Percentiles rank a stretch among this genome's conserved stretches.
These are phyloP conservation scores for Sialia sialis DNA, from an alignment of 2,113 vertebrate genomes.

Conservation along the genomic window DNA sequence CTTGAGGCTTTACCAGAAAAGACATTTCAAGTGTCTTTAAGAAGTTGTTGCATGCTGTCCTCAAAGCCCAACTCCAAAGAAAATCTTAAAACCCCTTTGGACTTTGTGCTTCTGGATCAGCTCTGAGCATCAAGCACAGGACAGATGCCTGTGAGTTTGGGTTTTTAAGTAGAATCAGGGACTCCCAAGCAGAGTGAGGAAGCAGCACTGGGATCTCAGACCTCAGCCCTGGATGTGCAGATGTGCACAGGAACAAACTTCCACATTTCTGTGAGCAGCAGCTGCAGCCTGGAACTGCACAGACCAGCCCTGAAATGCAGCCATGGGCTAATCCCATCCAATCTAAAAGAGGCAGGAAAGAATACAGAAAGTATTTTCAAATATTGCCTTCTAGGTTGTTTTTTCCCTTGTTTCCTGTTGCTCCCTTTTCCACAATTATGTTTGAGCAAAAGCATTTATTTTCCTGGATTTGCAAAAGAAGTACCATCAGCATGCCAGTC, in stretches of 20 bases:
- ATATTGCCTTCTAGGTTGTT: not conserved
- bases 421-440: not conserved
- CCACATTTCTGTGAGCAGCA: accelerated
- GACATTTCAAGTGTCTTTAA: not conserved
- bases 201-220: not conserved
- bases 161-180: not conserved
- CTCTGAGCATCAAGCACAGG: not conserved
- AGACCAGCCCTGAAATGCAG: not conserved
- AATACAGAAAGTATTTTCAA: not conserved
- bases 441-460: not conserved
- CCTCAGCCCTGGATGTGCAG: not conserved
- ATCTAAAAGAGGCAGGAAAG: not conserved
- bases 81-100: not conserved
- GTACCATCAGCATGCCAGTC: not conserved
- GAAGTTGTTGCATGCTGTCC: not conserved
- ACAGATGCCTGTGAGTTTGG: not conserved
- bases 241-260: not conserved
- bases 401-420: not conserved
- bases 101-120: not conserved
- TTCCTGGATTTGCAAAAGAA: not conserved
- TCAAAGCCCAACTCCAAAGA: not conserved
- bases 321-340: accelerated
- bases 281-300: not conserved
- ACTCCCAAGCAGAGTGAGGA: not conserved
- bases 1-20: not conserved